A percentile compares a stretch with the other conserved stretches of the same genome.
phyloP scores from a whole-genome alignment of 2,797 vertebrate genomes.

The Pelochelys cantorii region DNA sequence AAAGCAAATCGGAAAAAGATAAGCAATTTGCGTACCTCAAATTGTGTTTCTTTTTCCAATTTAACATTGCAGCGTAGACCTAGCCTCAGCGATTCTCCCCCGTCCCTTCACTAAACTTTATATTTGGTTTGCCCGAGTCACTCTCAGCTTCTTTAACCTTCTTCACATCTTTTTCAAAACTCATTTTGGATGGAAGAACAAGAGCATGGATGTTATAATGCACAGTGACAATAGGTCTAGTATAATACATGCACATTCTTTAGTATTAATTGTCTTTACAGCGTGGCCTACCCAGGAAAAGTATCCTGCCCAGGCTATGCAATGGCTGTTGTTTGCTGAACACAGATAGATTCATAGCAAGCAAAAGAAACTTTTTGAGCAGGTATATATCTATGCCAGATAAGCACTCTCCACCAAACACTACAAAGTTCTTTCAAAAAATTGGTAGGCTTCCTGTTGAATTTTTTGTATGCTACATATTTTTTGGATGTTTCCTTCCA shows the following conservation, averaged over 20 bases:
- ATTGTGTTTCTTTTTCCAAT: too few species aligned
- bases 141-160: not conserved
- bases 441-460: not conserved
- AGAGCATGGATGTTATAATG: not conserved
- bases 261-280: not conserved
- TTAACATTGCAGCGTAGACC: too few species aligned
- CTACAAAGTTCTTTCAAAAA: not conserved
- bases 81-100: not conserved
- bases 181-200: not conserved
- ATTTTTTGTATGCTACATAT: not conserved
- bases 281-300: not conserved
- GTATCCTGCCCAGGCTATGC: not conserved
- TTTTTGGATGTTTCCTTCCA: not conserved
- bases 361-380: not conserved
- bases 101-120: not conserved
- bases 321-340: not conserved
- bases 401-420: too few species aligned
- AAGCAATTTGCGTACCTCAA: too few species aligned
- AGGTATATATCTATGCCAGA: not conserved
- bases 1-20: too few species aligned
- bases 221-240: not conserved
- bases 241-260: not conserved
- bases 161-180: not conserved
- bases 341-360: not conserved
- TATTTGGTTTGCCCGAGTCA: not conserved